Conservation (phyloP, 1,140 invertebrate genomes). For the Ceratina japonica region DNA sequence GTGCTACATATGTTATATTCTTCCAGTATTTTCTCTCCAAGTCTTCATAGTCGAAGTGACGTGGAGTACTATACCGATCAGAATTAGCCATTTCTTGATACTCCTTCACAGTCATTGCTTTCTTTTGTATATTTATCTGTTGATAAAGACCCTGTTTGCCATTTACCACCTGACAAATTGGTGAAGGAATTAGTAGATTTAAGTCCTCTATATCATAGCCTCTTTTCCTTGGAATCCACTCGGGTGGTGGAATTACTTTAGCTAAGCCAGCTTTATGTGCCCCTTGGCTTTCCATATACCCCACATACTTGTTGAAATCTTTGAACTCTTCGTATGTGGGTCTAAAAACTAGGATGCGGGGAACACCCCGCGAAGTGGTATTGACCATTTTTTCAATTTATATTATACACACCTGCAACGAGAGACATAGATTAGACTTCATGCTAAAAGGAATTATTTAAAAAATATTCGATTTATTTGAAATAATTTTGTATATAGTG, state of each 20-base stretch:
- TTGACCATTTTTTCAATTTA: slow-evolving; percentile 63
- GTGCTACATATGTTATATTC: slow-evolving; percentile 93
- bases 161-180: slow-evolving; percentile 92
- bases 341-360: slow-evolving; percentile 93
- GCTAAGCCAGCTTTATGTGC: slow-evolving; percentile 96
- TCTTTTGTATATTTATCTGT: slow-evolving; percentile 97
- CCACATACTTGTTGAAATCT: slow-evolving; percentile 93
- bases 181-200: slow-evolving; percentile 92
- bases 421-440: background rate
- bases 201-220: slow-evolving; percentile 92
- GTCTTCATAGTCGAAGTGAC: slow-evolving; percentile 94
- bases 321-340: slow-evolving; percentile 98
- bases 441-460: too few relatives aligned
- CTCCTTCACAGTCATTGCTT: slow-evolving; percentile 93
- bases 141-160: slow-evolving; percentile 97
- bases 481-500: background rate
- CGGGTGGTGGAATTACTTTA: slow-evolving; percentile 96
- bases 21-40: slow-evolving; percentile 99
- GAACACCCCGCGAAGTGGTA: slow-evolving; percentile 61
- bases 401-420: slow-evolving; percentile 14
- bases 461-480: background rate
- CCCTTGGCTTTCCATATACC: slow-evolving; percentile 94
- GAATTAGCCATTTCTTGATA: slow-evolving; percentile 92
- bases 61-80: slow-evolving; percentile 89
- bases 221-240: slow-evolving; percentile 92